Conservation (phyloP, 2,797 vertebrate genomes). For the Oreortyx pictus region DNA sequence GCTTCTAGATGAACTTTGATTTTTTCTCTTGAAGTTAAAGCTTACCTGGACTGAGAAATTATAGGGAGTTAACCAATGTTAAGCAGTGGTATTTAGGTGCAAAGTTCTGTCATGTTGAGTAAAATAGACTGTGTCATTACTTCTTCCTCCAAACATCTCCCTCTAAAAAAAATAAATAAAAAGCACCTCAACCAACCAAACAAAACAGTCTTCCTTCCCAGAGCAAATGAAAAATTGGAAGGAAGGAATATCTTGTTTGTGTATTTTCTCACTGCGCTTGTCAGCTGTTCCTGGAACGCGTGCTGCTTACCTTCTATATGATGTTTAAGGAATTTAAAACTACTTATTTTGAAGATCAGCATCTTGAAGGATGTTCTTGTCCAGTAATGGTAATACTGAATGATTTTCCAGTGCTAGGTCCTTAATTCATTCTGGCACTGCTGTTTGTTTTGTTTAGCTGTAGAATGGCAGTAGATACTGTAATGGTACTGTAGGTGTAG, state of each 20-base stretch:
- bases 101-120: neutral
- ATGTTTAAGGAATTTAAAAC: neutral
- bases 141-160: neutral
- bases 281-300: neutral
- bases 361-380: neutral
- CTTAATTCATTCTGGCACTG: neutral
- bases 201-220: too few species aligned
- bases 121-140: neutral
- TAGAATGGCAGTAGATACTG: neutral
- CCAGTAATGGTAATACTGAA: neutral
- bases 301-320: neutral
- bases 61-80: neutral
- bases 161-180: neutral
- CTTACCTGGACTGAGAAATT: too few species aligned
- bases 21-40: neutral
- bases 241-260: neutral
- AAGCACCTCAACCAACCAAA: neutral
- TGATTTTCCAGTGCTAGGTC: neutral
- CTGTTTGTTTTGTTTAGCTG: neutral
- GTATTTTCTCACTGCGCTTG: neutral
- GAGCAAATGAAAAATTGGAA: neutral
- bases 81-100: neutral
- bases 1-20: neutral
- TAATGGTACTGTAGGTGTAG: fast-evolving
- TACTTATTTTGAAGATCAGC: neutral